Percentiles rank a stretch among this genome's conserved stretches.
Conservation (phyloP, 2,888 invertebrate species). For the Pseudanteris insignis region DNA sequence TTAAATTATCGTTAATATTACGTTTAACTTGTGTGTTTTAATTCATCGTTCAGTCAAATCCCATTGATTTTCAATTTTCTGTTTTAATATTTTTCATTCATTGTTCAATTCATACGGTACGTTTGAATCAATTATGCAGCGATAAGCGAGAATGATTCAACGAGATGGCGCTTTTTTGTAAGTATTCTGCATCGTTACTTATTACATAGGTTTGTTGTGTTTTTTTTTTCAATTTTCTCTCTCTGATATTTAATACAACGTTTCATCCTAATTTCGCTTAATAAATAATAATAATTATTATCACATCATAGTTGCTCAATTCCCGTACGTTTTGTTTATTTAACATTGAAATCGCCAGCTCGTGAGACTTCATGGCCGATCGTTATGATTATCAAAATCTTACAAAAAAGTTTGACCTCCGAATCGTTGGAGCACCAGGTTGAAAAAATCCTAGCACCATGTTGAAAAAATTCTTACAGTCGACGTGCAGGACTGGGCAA, state of each 20-base stretch:
- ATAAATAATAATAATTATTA: too few relatives aligned
- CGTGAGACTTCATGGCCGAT: too few relatives aligned
- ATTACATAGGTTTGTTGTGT: too few relatives aligned
- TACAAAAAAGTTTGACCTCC: slow-evolving; percentile 22
- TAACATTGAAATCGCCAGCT: background rate
- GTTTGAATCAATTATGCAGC: slow-evolving; percentile 33
- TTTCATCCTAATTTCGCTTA: too few relatives aligned
- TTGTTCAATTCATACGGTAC: slow-evolving; percentile 12
- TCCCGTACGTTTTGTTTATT: too few relatives aligned
- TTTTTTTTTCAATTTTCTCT: too few relatives aligned
- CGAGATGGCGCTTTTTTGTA: slow-evolving; percentile 12
- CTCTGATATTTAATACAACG: too few relatives aligned
- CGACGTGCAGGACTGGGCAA: slow-evolving; percentile 39
- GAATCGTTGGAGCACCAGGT: slow-evolving; percentile 47
- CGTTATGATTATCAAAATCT: too few relatives aligned
- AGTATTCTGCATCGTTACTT: slow-evolving; percentile 3
- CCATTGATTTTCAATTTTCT: slow-evolving; percentile 41
- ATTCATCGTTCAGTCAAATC: slow-evolving; percentile 60
- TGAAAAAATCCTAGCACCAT: slow-evolving; percentile 52
- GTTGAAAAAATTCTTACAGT: slow-evolving; percentile 33
- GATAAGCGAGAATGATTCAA: slow-evolving; percentile 23
- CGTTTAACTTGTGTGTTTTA: slow-evolving; percentile 44
- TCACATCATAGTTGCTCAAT: too few relatives aligned
- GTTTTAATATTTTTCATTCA: slow-evolving; percentile 19
- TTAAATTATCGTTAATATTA: slow-evolving; percentile 42